Base-by-base conservation (phyloP, 1,140 invertebrate genomes). In the Neodiprion lecontei region DNA sequence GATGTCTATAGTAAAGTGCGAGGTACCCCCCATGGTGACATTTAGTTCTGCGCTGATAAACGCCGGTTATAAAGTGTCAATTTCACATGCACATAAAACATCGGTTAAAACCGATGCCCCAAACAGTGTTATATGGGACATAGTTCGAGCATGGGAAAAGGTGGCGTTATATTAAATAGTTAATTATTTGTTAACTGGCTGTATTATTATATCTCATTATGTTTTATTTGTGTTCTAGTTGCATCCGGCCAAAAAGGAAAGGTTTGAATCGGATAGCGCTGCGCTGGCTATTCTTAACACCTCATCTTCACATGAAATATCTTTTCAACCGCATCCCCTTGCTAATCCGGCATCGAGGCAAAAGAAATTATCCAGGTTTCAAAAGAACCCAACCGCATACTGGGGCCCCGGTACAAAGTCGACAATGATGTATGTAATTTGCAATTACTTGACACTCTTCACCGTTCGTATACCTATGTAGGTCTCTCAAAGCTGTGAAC, bases 31-130 rank as follows among this genome's bases (percentile, higher is more conserved):
- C 1, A 87, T 88, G 80, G 48, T 86, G 21, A 79, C 75, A 76
- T 91, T 88, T 81, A 95, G 97, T 79, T 99, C 98, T 3, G 98
- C 98, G 0, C 86, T 99, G 69, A 83, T 99, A 23, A 96, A 99
- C 90, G 96, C 95, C 11, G 98, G 98, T 1, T 99, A 96, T 88
- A 89, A 91, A 79, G 97, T 99, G 5, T 99, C 98, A 0, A 92
- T 93, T 76, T 98, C 98, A 0, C 99, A 99, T 89, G 94, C 95
- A 70, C 91, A 91, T 70, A 95, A 94, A 81, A 92, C 93, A 76
- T 97, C 97, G 0, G 89, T 99, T 4, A 99, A 99, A 89, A 99
- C 98, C 0, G 90, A 97, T 87, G 98, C 98, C 0, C 97, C 99
- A 0, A 87, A 92, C 53, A 84, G 90, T 7, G 89, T 98, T 17